These are phyloP conservation scores for Gracilinanus agilis DNA, from an alignment of 2,113 vertebrate genomes.

Conservation along the genomic window DNA sequence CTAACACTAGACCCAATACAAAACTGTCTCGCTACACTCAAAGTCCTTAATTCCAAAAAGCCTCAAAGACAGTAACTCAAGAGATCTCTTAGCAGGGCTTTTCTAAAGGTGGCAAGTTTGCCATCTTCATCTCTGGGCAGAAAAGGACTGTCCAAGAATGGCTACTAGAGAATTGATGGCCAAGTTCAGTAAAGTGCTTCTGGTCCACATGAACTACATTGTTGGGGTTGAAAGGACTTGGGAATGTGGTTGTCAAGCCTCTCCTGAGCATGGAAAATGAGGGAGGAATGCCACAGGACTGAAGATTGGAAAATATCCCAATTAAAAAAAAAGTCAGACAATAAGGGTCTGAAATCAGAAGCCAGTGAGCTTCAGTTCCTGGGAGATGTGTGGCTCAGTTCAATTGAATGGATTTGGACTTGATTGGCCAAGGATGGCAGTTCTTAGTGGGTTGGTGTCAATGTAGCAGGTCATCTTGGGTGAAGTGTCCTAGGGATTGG, in stretches of 20 bases:
- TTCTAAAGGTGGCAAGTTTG: neutral
- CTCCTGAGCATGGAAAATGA: neutral
- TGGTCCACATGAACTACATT: neutral
- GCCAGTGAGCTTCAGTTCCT: neutral
- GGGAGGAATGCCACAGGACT: neutral
- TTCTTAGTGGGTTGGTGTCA: neutral
- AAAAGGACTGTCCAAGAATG: neutral
- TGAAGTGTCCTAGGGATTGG: neutral
- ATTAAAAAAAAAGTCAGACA: neutral
- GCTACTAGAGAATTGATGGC: neutral
- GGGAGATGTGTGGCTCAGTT: neutral
- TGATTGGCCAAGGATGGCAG: neutral
- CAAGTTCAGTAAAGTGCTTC: neutral
- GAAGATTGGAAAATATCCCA: neutral
- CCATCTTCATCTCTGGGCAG: neutral
- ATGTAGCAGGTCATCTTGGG: neutral
- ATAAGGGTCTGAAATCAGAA: neutral
- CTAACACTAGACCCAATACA: slow-evolving; percentile 38
- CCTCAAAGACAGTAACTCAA: slow-evolving; percentile 21
- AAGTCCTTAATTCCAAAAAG: slow-evolving; percentile 46
- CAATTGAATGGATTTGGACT: neutral
- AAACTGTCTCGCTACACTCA: slow-evolving; percentile 41
- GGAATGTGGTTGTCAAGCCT: neutral
- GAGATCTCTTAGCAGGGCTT: slow-evolving; percentile 26
- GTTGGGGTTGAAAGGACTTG: neutral